Percentiles rank a stretch among this genome's conserved stretches.
phyloP scores from a whole-genome alignment of 2,113 vertebrate species.

The Alligator sinensis region DNA sequence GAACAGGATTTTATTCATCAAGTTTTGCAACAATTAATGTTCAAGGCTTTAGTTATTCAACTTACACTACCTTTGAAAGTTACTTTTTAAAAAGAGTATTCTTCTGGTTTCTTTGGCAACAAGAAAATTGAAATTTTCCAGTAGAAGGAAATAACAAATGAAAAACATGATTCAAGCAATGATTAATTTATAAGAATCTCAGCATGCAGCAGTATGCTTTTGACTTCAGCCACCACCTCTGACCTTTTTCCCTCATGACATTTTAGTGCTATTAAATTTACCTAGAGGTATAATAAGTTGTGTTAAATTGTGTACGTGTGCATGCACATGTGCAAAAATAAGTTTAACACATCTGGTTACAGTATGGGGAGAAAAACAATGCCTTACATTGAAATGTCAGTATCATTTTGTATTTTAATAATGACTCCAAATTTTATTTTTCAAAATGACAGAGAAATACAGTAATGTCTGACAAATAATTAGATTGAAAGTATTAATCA shows the following conservation, averaged over 20 bases:
- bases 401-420: conserved; percentile 4
- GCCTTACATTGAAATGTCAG: not conserved
- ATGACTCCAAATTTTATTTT: conserved; percentile 1
- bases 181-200: not conserved
- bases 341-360: not conserved
- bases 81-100: not conserved
- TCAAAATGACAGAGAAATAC: not conserved
- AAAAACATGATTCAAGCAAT: not conserved
- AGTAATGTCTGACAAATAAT: not conserved
- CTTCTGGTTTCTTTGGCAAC: not conserved
- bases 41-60: not conserved
- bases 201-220: not conserved
- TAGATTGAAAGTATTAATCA: conserved; percentile 30
- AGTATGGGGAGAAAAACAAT: not conserved
- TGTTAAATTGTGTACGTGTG: not conserved
- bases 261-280: not conserved
- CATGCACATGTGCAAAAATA: not conserved
- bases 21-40: not conserved
- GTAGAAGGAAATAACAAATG: not conserved
- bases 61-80: not conserved
- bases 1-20: not conserved
- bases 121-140: not conserved
- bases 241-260: not conserved
- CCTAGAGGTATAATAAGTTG: not conserved
- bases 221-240: not conserved